Evolutionary conservation across 2,797 vertebrate genomes (phyloP).

Genomic region (Phrynocephalus forsythii): DNA sequence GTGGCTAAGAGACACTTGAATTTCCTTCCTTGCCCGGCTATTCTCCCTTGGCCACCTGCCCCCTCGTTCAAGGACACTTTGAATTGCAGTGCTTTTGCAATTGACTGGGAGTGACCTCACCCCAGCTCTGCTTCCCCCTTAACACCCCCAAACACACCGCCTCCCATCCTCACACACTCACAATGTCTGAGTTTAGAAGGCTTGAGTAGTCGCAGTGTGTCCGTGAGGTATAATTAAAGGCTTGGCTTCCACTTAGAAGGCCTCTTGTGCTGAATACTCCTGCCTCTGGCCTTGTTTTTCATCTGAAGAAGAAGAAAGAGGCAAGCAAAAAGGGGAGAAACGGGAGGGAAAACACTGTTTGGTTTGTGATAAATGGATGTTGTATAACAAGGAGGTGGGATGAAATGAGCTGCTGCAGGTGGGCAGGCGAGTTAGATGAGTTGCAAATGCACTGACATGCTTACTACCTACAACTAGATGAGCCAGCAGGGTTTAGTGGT

Average conservation of each 20-base stretch:
- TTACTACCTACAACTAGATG: background rate
- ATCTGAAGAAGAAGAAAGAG: background rate
- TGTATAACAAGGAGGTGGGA: background rate
- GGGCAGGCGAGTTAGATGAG: background rate
- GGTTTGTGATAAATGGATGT: background rate
- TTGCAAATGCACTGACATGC: background rate
- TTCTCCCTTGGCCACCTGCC: background rate
- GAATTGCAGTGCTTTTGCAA: constrained; percentile 35
- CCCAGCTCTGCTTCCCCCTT: background rate
- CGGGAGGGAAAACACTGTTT: background rate
- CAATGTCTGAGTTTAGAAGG: background rate
- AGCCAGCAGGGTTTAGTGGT: background rate
- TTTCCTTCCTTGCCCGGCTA: background rate
- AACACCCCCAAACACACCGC: background rate
- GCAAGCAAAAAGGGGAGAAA: background rate
- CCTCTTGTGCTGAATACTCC: constrained; percentile 17
- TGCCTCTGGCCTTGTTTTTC: constrained; percentile 19
- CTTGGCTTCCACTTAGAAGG: constrained; percentile 22
- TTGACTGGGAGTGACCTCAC: background rate
- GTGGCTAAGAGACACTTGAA: constrained; percentile 47
- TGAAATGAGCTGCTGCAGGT: background rate
- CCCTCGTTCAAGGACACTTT: constrained; percentile 6
- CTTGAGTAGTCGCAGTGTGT: background rate
- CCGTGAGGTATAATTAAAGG: constrained; percentile 23
- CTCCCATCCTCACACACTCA: background rate